Evolutionary conservation across 2,113 vertebrate species (phyloP), one percentile per base, ranked within the genome.

Genomic region (Carettochelys insculpta): DNA sequence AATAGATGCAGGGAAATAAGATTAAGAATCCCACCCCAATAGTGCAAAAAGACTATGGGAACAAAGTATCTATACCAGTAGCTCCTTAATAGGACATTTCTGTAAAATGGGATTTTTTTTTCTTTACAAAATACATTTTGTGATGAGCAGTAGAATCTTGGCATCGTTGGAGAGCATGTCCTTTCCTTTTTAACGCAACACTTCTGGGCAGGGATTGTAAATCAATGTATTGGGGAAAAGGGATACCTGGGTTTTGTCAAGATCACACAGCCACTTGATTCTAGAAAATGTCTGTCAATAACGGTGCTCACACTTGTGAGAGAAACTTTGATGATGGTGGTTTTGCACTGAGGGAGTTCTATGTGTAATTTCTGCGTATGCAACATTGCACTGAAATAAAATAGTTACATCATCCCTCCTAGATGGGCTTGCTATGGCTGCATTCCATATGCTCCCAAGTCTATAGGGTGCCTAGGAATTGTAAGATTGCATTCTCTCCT

Each of bases 361-460:
- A 73, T 92, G 92, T 89, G 92, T 93, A 77, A 94, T 86, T 90
- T 81, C 93, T 89, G 84, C 22, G 50, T 50, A 84, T 41, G 79
- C 80, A 48, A 8, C 81, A 29, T 80, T 83, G 34, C 77, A 41
- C 41, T 65, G 41, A 53, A 29, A 58, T 34, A 22, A 4, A 45
- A 50, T 78, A 19, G 10, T 0, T 1, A 4, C 20, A 1, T 50
- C 48, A 3, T 52, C 43, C 53, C 12, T 3, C 8, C 45, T 31
- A 14, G 75, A 2, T 5, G 61, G 48, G 38, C 14, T 9, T 8
- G 84, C 78, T 75, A 85, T 87, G 41, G 88, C 92, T 38, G 71
- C 87, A 9, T 29, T 71, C 79, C 92, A 11, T 3, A 11, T 1
- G 78, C 83, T 2, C 90, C 77, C 47, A 80, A 3, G 2, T 71